These are phyloP conservation scores for Thereva unica DNA, from an alignment of 2,888 invertebrate species.

Conservation along the genomic window DNA sequence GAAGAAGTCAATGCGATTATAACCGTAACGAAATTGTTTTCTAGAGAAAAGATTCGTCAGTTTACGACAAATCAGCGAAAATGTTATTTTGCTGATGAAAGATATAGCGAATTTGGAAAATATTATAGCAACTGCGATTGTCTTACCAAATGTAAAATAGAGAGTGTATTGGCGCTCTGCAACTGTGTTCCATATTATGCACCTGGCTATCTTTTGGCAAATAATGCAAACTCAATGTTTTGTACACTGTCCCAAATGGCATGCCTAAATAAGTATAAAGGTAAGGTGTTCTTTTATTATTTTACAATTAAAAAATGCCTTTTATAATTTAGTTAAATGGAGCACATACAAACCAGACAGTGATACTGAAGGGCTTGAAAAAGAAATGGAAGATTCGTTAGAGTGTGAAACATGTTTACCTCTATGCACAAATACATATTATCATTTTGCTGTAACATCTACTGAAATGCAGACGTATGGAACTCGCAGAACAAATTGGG, in stretches of 20 bases:
- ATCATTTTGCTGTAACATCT: conserved; percentile 52
- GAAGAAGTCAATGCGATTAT: conserved; percentile 51
- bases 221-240: conserved; percentile 7
- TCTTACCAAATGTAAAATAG: conserved; percentile 60
- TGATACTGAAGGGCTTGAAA: conserved; percentile 51
- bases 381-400: conserved; percentile 59
- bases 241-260: conserved; percentile 54
- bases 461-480: conserved; percentile 10
- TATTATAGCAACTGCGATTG: conserved; percentile 64
- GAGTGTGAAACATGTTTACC: conserved; percentile 61
- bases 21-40: conserved; percentile 29
- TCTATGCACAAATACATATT: conserved; percentile 60
- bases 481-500: conserved; percentile 28
- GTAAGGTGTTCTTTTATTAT: conserved; percentile 41
- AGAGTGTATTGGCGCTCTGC: conserved; percentile 59
- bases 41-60: conserved; percentile 32
- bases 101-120: conserved; percentile 48
- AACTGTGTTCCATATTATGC: conserved; percentile 62
- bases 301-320: not conserved
- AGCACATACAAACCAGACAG: conserved; percentile 39
- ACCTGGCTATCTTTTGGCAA: conserved; percentile 49
- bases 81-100: conserved; percentile 61
- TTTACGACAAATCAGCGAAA: conserved; percentile 52
- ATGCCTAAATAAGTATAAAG: conserved; percentile 52
- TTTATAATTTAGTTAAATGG: conserved; percentile 41